Evolutionary conservation across 2,797 vertebrate genomes (phyloP).

Genomic region (Enteromius treurensis): DNA sequence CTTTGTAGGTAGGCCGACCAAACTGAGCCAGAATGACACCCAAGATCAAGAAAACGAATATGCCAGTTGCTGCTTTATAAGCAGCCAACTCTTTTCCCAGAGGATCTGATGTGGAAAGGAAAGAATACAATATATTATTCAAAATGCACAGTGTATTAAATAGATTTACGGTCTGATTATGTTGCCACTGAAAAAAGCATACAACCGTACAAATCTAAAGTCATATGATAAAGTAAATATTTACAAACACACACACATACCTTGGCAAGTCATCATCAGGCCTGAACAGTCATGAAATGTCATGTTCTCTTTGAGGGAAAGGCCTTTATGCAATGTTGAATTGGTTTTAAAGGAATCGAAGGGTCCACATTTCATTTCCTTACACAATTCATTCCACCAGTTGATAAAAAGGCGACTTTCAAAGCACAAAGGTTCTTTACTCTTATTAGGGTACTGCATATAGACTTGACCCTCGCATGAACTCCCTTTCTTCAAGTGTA

Average conservation of each 20-base stretch:
- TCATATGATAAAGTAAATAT: neutral
- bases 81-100: slow-evolving; percentile 55
- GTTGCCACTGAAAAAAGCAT: neutral
- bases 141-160: neutral
- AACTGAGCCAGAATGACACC: slow-evolving; percentile 66
- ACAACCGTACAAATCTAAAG: neutral
- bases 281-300: accelerated
- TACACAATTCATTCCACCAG: slow-evolving; percentile 24
- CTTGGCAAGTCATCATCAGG: slow-evolving; percentile 47
- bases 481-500: accelerated
- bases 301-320: neutral
- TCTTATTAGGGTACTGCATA: accelerated
- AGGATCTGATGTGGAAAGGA: neutral
- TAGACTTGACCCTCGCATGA: slow-evolving; percentile 54
- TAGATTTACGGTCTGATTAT: neutral
- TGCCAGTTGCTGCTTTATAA: slow-evolving; percentile 67
- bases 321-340: accelerated
- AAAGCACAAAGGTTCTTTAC: neutral
- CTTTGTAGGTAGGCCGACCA: slow-evolving; percentile 63
- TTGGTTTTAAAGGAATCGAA: accelerated
- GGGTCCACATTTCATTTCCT: slow-evolving; percentile 51
- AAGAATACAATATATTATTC: neutral
- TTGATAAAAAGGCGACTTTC: accelerated
- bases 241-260: slow-evolving; percentile 42
- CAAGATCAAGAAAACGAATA: slow-evolving; percentile 69